Percentiles rank a stretch among this genome's conserved stretches.
Evolutionary conservation across 2,888 invertebrate genomes (phyloP).

Genomic region (Fabriciana adippe): DNA sequence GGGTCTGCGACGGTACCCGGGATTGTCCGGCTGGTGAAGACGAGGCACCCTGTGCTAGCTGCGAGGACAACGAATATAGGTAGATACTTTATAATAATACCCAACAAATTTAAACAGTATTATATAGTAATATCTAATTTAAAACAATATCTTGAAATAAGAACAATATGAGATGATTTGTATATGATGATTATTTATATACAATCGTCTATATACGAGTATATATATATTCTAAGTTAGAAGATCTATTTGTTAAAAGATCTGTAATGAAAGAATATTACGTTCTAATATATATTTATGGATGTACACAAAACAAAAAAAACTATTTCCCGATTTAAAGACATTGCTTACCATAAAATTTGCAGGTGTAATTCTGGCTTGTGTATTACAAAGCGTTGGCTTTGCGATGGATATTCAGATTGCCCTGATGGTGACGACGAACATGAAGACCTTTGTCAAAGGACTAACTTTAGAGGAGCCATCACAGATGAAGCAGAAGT

Average conservation of each 20-base stretch:
- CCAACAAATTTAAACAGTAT: background rate
- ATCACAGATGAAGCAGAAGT: slow-evolving; percentile 31
- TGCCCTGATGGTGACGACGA: slow-evolving; percentile 74
- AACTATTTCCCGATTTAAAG: background rate
- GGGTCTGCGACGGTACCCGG: slow-evolving; percentile 84
- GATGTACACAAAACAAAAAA: no score
- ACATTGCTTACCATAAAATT: slow-evolving; percentile 8
- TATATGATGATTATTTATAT: no score
- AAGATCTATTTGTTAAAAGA: no score
- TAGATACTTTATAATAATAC: slow-evolving; percentile 39
- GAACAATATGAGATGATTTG: no score
- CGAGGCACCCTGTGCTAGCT: slow-evolving; percentile 77
- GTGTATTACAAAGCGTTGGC: slow-evolving; percentile 70
- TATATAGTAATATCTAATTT: no score
- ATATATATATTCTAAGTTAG: no score
- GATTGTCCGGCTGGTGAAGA: slow-evolving; percentile 85
- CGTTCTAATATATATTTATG: no score
- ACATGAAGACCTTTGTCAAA: slow-evolving; percentile 47
- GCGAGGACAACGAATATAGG: slow-evolving; percentile 66
- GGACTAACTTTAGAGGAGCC: background rate
- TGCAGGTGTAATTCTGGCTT: slow-evolving; percentile 65
- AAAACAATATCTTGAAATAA: no score
- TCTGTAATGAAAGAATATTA: no score
- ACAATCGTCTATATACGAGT: no score
- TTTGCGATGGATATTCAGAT: slow-evolving; percentile 76